Evolutionary conservation across 1,140 invertebrate genomes (phyloP).

Genomic region (Leptinotarsa undecemlineata): DNA sequence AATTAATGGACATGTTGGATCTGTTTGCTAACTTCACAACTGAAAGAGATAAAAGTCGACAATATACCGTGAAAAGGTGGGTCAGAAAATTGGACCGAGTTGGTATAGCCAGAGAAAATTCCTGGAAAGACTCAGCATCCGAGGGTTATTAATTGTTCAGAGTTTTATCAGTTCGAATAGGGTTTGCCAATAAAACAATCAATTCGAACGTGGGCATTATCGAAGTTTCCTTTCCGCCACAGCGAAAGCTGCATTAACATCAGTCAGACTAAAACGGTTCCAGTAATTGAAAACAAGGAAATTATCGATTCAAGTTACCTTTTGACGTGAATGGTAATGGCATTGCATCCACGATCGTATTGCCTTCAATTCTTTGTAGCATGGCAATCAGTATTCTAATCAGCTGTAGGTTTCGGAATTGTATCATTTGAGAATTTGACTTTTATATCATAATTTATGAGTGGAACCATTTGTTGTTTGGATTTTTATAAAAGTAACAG

Average conservation of each 20-base stretch:
- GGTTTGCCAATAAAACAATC: conserved; percentile 3
- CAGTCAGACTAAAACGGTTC: not conserved
- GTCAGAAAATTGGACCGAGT: not conserved
- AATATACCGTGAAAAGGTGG: not conserved
- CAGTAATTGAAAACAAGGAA: conserved; percentile 1
- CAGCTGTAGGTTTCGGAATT: too few species aligned
- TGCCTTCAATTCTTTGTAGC: too few species aligned
- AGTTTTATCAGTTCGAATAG: not conserved
- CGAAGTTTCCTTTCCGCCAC: not conserved
- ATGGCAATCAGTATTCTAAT: too few species aligned
- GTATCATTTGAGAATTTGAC: too few species aligned
- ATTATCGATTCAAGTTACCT: not conserved
- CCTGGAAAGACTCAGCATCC: not conserved
- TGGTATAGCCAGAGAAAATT: not conserved
- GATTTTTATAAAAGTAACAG: too few species aligned
- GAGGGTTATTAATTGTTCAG: not conserved
- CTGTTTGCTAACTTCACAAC: too few species aligned
- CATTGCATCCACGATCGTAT: too few species aligned
- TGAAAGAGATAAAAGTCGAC: too few species aligned
- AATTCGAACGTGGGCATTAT: not conserved
- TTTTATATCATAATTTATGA: too few species aligned
- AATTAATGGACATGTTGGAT: too few species aligned
- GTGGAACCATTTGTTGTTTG: too few species aligned
- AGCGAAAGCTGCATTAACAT: conserved; percentile 1
- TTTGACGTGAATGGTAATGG: not conserved